Percentiles rank a stretch among this genome's conserved stretches.
Evolutionary conservation across 2,888 invertebrate genomes (phyloP).

Genomic region (Drosophila parthenogenetica): DNA sequence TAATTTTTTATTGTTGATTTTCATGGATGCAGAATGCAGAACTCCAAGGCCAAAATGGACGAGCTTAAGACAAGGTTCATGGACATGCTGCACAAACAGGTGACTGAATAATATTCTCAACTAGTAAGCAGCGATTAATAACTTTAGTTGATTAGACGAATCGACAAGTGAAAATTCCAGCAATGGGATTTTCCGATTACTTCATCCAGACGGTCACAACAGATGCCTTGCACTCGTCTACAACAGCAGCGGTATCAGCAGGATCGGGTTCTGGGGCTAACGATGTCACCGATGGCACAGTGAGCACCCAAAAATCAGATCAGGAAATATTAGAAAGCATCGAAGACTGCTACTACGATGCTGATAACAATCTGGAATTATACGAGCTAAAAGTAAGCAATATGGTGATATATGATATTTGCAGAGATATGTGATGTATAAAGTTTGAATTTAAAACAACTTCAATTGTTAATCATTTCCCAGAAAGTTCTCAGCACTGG

Average conservation of each 20-base stretch:
- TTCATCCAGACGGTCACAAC: constrained; percentile 84
- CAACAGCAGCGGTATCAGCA: constrained; percentile 17
- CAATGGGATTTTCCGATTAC: constrained; percentile 85
- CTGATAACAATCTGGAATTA: constrained; percentile 81
- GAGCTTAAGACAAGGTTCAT: constrained; percentile 84
- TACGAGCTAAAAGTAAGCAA: constrained; percentile 82
- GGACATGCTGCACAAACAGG: constrained; percentile 85
- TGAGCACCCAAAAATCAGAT: constrained; percentile 81
- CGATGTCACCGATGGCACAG: constrained; percentile 33
- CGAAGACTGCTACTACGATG: constrained; percentile 82
- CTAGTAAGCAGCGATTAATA: background rate
- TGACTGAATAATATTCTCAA: constrained; percentile 40
- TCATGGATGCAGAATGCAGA: constrained; percentile 76
- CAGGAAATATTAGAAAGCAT: constrained; percentile 85
- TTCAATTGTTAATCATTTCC: background rate
- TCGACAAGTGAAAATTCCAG: constrained; percentile 85
- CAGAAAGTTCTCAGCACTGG: constrained; percentile 83
- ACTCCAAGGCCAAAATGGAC: constrained; percentile 83
- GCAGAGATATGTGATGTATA: no score
- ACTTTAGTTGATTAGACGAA: constrained; percentile 65
- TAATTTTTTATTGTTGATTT: constrained; percentile 55
- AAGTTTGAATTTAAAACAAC: background rate
- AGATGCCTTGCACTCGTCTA: constrained; percentile 62
- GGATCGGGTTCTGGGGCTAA: constrained; percentile 58
- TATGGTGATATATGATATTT: no score